Evolutionary conservation across 1,140 invertebrate species (phyloP), one percentile per base, ranked within the genome.

Genomic region (Tyrophagus putrescentiae): DNA sequence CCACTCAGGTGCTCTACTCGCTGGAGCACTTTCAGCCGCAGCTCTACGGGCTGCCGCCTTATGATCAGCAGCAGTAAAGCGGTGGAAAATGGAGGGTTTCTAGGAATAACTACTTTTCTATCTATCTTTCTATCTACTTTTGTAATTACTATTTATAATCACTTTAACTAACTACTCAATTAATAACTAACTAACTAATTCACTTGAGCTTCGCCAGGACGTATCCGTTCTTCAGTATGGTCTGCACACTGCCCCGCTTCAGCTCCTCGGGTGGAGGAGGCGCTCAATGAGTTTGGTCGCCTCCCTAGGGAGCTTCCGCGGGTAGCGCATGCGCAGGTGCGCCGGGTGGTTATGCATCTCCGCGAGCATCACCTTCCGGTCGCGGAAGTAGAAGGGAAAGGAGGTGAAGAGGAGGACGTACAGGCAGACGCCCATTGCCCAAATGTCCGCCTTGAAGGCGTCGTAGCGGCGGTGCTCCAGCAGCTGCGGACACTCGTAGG

Each of bases 401-500:
- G 63, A 25, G 36, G 64, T 62, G 41, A 61, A 67, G 5, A 68
- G 34, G 5, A 70, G 64, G 11, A 69, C 65, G 44, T 69, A 68
- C 4, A 68, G 60, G 29, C 68, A 68, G 6, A 68, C 62, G 4
- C 68, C 68, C 1, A 64, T 50, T 29, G 61, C 62, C 68, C 68
- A 69, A 21, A 68, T 41, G 45, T 68, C 68, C 13, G 62, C 61
- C 6, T 44, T n/a, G 11, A 60, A 60, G 1, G 68, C 64, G 29
- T 62, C 58, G 45, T 70, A 68, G n/a, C n/a, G n/a, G n/a, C n/a
- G n/a, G n/a, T n/a, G n/a, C n/a, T n/a, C n/a, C n/a, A n/a, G n/a
- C n/a, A n/a, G n/a, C n/a, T n/a, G n/a, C n/a, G n/a, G n/a, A n/a
- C n/a, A n/a, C n/a, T n/a, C n/a, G n/a, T n/a, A n/a, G n/a, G n/a